Evolutionary conservation across 1,140 invertebrate genomes (phyloP), one percentile per base, ranked within the genome.

Genomic region (Brachionus manjavacas): DNA sequence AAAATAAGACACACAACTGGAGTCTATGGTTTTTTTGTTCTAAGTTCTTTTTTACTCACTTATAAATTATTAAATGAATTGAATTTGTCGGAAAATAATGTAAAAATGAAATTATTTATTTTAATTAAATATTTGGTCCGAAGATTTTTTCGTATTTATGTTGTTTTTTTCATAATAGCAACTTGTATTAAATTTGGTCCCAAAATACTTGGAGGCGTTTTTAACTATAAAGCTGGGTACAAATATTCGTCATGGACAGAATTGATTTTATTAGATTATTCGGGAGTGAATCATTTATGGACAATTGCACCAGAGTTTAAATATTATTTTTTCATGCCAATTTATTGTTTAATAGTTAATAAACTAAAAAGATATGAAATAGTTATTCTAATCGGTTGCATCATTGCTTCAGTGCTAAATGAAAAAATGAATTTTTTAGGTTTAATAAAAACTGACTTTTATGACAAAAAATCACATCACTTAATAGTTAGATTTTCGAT

Each of bases 321-420:
- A 80, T 80, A 80, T 52, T 80, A 80, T 80, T 64, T 80, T 31
- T 64, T 80, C 25, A 64, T 80, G 16, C 76, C 76, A 14, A n/a
- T 80, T 52, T 80, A 39, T 80, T 49, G 41, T 80, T 9, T 80
- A n/a, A n/a, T 64, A 28, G 49, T 39, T 6, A 16, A 23, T n/a
- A 28, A 14, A 28, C 52, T 39, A 14, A 64, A 55, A 55, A 16
- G 16, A 35, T 80, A 52, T 20, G 46, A 60, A 11, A 20, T 12
- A 11, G 3, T 80, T 35, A 23, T 80, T 80, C 49, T 80, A 16
- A n/a, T 4, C 7, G n/a, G 43, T 16, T 55, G 43, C 23, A 23
- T 80, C 16, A n/a, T 39, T 16, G 11, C 12, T 39, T 49, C 49
- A 55, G n/a, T 23, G 23, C 6, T 55, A n/a, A 80, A 80, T 64